Percentiles rank a stretch among this genome's conserved stretches.
Conservation (phyloP, 2,888 invertebrate species). For the Fabriciana adippe region DNA sequence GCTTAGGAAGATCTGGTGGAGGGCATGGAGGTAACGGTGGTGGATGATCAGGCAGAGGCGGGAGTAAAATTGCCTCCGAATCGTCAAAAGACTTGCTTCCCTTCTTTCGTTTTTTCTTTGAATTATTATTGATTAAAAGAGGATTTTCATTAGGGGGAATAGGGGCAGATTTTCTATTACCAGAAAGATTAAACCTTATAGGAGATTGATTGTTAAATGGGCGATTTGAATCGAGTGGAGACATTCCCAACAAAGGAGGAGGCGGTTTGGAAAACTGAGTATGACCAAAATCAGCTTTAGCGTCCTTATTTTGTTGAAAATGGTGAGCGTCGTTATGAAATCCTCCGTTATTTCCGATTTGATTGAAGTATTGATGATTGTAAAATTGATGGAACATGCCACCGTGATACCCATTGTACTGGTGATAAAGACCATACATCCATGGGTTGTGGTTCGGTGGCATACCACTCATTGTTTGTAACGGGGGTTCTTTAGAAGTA, state of each 20-base stretch:
- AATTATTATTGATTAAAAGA: constrained; percentile 69
- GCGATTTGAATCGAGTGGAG: constrained; percentile 68
- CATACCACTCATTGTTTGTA: constrained; percentile 74
- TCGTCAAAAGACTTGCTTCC: constrained; percentile 82
- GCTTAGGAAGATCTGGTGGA: constrained; percentile 70
- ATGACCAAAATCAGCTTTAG: constrained; percentile 55
- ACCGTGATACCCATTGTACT: constrained; percentile 69
- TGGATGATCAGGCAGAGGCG: constrained; percentile 82
- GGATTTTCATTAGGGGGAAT: constrained; percentile 69
- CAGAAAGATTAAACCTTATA: constrained; percentile 75
- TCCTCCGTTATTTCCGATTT: constrained; percentile 59
- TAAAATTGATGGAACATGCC: constrained; percentile 77
- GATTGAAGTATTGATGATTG: constrained; percentile 74
- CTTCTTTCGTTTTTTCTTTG: constrained; percentile 90
- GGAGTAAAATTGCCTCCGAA: constrained; percentile 53
- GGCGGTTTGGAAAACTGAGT: constrained; percentile 65
- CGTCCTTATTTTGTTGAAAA: constrained; percentile 62
- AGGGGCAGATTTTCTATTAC: constrained; percentile 66
- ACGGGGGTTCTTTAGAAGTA: constrained; percentile 69
- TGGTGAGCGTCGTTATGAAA: constrained; percentile 57
- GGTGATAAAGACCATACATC: constrained; percentile 71
- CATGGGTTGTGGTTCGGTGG: constrained; percentile 70
- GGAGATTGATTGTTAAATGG: constrained; percentile 74
- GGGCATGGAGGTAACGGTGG: constrained; percentile 79
- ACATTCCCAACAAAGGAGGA: constrained; percentile 72